Conservation (phyloP, 2,888 invertebrate species). For the Perithous albicinctus region DNA sequence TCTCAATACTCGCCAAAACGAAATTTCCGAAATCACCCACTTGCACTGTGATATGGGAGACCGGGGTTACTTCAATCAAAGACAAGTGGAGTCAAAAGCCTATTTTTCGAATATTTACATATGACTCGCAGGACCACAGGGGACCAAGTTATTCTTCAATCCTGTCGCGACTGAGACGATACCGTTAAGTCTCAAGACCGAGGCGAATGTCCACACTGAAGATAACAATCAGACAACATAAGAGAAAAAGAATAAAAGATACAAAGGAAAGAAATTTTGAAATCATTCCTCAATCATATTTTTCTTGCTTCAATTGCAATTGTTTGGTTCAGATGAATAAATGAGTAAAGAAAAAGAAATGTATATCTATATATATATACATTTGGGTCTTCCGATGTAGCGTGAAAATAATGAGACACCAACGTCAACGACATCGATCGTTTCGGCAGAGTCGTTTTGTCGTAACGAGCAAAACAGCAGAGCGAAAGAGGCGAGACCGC, state of each 20-base stretch:
- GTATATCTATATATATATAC: constrained; percentile 17
- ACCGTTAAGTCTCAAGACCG: neutral
- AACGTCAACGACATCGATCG: constrained; percentile 28
- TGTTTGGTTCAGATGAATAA: constrained; percentile 14
- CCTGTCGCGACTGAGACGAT: neutral
- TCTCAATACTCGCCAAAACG: constrained; percentile 53
- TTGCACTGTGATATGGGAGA: constrained; percentile 21
- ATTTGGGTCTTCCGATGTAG: constrained; percentile 40
- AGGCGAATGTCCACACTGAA: neutral
- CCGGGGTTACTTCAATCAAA: no score
- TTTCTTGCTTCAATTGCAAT: neutral
- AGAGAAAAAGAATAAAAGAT: constrained; percentile 7
- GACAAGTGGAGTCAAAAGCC: no score
- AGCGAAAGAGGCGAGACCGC: neutral
- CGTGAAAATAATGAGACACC: constrained; percentile 62
- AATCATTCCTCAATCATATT: constrained; percentile 1
- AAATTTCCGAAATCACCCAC: constrained; percentile 52
- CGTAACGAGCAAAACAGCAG: constrained; percentile 43
- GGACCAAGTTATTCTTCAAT: constrained; percentile 16
- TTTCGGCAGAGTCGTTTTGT: constrained; percentile 10
- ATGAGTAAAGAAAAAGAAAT: constrained; percentile 5
- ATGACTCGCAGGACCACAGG: neutral
- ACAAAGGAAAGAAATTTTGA: neutral
- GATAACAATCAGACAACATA: neutral
- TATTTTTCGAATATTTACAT: constrained; percentile 52